phyloP scores from a whole-genome alignment of 2,888 invertebrate species.

The Chrysina gloriosa region DNA sequence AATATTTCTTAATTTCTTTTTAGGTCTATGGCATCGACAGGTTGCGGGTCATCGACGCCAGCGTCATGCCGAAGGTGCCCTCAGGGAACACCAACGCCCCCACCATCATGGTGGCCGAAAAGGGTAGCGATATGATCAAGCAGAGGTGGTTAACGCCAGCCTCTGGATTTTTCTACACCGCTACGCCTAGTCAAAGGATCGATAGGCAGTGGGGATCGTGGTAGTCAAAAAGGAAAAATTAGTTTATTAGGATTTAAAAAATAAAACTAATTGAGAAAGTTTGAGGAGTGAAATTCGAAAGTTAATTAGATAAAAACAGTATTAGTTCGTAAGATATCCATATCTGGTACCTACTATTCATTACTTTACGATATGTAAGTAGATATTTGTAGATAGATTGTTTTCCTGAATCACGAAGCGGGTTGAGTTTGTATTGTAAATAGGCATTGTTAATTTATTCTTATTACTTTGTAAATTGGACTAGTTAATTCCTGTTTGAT shows the following conservation, averaged over 20 bases:
- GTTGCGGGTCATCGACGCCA: conserved; percentile 77
- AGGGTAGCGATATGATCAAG: conserved; percentile 75
- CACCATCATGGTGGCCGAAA: conserved; percentile 75
- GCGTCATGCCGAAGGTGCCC: conserved; percentile 74
- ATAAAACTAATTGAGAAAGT: too few species aligned
- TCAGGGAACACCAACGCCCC: conserved; percentile 80
- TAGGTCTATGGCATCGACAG: conserved; percentile 74
- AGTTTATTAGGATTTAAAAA: conserved; percentile 37
- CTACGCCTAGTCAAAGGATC: conserved; percentile 57
- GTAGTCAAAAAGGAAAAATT: conserved; percentile 38
- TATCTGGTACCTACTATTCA: too few species aligned
- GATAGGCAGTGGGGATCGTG: conserved; percentile 60
- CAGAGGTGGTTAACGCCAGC: conserved; percentile 68
- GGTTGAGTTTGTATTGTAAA: too few species aligned
- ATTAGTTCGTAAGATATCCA: too few species aligned
- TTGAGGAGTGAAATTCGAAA: too few species aligned
- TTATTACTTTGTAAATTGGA: too few species aligned
- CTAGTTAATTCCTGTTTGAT: too few species aligned
- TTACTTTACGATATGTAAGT: too few species aligned
- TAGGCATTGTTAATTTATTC: too few species aligned
- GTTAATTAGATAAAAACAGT: too few species aligned
- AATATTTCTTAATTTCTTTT: conserved; percentile 22
- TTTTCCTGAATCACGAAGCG: too few species aligned
- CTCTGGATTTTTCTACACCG: conserved; percentile 61
- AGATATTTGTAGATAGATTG: too few species aligned